Evolutionary conservation across 2,797 vertebrate species (phyloP).

Genomic region (Craterocephalus amniculus): DNA sequence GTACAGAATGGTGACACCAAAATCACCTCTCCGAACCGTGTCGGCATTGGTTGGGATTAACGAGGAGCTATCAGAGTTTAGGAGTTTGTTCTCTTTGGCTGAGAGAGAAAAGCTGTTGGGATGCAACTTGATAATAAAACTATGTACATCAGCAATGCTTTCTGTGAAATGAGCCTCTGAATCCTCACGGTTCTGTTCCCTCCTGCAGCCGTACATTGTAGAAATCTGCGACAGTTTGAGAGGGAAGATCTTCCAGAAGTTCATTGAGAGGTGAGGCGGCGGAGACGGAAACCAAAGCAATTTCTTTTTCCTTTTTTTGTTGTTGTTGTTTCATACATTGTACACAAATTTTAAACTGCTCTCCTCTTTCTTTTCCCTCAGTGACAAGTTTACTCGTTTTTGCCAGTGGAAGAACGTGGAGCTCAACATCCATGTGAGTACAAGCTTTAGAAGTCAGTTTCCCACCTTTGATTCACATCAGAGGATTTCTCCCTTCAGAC

Average conservation of each 20-base stretch:
- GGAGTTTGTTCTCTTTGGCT: too few species aligned
- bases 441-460: neutral
- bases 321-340: too few species aligned
- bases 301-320: neutral
- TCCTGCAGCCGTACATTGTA: conserved; percentile 92
- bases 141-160: too few species aligned
- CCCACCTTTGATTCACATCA: neutral
- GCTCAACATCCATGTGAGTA: conserved; percentile 98
- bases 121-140: too few species aligned
- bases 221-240: conserved; percentile 97
- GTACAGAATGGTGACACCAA: too few species aligned
- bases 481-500: too few species aligned
- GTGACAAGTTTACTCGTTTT: conserved; percentile 97
- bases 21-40: too few species aligned
- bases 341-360: too few species aligned
- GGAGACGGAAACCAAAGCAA: neutral
- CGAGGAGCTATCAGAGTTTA: too few species aligned
- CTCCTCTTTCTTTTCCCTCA: conserved; percentile 53
- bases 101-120: too few species aligned
- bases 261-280: conserved; percentile 92
- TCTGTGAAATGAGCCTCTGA: too few species aligned
- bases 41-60: too few species aligned
- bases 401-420: conserved; percentile 99
- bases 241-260: conserved; percentile 95
- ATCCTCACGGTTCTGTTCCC: neutral